Evolutionary conservation across 2,797 vertebrate species (phyloP).

Genomic region (Orestias chungarensis): DNA sequence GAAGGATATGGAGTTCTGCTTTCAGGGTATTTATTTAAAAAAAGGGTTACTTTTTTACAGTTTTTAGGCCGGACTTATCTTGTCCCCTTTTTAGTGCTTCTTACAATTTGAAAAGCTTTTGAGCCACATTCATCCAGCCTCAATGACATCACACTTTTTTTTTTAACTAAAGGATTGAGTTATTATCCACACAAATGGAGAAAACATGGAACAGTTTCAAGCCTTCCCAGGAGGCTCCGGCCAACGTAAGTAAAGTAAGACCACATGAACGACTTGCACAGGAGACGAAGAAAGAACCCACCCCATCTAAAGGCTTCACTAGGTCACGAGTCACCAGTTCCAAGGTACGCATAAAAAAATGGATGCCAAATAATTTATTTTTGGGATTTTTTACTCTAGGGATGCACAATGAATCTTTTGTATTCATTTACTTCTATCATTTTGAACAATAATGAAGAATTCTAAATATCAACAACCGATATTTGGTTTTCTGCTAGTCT

Average conservation of each 20-base stretch:
- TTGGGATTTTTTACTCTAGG: no score
- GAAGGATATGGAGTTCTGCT: neutral
- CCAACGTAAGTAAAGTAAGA: neutral
- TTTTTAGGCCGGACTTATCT: neutral
- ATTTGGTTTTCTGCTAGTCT: no score
- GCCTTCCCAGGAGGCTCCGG: neutral
- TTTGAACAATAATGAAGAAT: no score
- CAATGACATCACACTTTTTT: neutral
- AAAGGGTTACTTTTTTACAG: neutral
- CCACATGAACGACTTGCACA: no score
- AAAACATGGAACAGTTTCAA: neutral
- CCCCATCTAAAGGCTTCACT: constrained; percentile 1
- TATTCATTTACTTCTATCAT: no score
- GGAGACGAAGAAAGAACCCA: neutral
- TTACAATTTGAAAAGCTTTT: neutral
- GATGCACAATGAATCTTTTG: no score
- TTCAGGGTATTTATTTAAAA: neutral
- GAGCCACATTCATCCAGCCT: neutral
- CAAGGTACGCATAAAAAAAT: no score
- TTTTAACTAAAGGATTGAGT: neutral
- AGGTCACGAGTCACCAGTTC: no score
- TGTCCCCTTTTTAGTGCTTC: neutral
- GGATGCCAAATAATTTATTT: no score
- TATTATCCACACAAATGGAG: neutral
- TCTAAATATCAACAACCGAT: no score